These are phyloP conservation scores for Macrotus californicus DNA, from an alignment of 2,113 vertebrate species.

Conservation along the genomic window DNA sequence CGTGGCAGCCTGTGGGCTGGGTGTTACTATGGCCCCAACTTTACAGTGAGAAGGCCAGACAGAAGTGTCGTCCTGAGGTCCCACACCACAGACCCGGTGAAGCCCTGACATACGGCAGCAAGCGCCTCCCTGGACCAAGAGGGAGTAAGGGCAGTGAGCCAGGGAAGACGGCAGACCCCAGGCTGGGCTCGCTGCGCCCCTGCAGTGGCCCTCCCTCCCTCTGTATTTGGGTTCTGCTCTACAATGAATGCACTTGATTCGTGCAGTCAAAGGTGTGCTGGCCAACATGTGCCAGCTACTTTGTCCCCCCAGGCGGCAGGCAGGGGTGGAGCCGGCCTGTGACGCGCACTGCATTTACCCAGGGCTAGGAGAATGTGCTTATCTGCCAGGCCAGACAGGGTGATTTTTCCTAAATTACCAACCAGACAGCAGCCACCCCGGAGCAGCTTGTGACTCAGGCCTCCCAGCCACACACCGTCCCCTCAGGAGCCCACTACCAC, in stretches of 20 bases:
- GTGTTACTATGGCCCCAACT: not conserved
- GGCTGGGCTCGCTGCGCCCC: not conserved
- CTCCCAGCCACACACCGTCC: not conserved
- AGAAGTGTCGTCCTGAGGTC: not conserved
- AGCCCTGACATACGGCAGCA: too few relatives aligned
- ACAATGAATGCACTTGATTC: not conserved
- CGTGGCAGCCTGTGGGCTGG: fast-evolving
- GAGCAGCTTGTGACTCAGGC: not conserved
- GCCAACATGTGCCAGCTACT: not conserved
- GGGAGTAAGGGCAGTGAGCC: not conserved
- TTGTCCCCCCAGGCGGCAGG: not conserved
- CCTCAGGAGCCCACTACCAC: not conserved
- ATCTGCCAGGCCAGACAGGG: not conserved
- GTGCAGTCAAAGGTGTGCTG: not conserved
- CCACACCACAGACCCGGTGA: not conserved
- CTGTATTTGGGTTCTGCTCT: not conserved
- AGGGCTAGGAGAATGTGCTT: not conserved
- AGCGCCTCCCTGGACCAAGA: not conserved
- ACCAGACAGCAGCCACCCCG: not conserved
- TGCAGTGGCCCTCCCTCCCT: not conserved
- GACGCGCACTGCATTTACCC: not conserved
- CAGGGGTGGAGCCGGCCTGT: not conserved
- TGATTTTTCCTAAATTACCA: not conserved
- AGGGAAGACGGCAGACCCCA: too few relatives aligned
- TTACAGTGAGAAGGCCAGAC: not conserved